Conservation (phyloP, 1,140 invertebrate genomes). For the Temnothorax nylanderi region DNA sequence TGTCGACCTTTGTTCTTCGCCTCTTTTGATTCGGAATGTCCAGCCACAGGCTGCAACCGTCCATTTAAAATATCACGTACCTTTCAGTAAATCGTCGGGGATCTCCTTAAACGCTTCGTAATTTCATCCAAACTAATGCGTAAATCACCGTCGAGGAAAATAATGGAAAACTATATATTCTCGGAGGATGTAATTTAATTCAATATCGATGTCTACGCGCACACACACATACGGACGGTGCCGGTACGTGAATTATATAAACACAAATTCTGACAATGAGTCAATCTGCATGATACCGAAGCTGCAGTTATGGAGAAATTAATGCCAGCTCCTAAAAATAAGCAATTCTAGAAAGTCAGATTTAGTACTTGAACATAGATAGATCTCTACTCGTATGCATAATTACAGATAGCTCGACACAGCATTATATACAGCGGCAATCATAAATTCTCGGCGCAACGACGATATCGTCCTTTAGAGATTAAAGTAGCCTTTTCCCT, state of each 20-base stretch:
- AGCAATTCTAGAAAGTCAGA: slow-evolving; percentile 29
- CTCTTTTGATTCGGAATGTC: slow-evolving; percentile 70
- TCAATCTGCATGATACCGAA: neutral
- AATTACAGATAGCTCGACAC: slow-evolving; percentile 51
- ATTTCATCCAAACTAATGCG: slow-evolving; percentile 5
- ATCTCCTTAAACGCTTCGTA: slow-evolving; percentile 18
- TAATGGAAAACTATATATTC: slow-evolving; percentile 1
- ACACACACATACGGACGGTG: neutral
- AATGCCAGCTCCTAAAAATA: slow-evolving; percentile 10
- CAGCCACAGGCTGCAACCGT: slow-evolving; percentile 68
- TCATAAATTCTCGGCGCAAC: slow-evolving; percentile 56
- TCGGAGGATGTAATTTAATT: slow-evolving; percentile 3
- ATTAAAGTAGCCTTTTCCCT: slow-evolving; percentile 47
- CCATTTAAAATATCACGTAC: slow-evolving; percentile 64
- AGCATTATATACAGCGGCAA: slow-evolving; percentile 26
- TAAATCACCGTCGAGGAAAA: neutral
- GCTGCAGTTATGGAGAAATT: slow-evolving; percentile 28
- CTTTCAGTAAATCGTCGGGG: slow-evolving; percentile 24
- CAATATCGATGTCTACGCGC: neutral
- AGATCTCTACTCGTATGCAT: slow-evolving; percentile 33
- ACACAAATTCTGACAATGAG: neutral
- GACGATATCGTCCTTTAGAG: slow-evolving; percentile 52
- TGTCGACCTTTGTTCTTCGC: slow-evolving; percentile 63
- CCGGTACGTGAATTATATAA: neutral
- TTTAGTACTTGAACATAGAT: slow-evolving; percentile 54